Percentiles rank a stretch among this genome's conserved stretches.
phyloP scores from a whole-genome alignment of 2,797 vertebrate genomes.

The Sphenodon punctatus region DNA sequence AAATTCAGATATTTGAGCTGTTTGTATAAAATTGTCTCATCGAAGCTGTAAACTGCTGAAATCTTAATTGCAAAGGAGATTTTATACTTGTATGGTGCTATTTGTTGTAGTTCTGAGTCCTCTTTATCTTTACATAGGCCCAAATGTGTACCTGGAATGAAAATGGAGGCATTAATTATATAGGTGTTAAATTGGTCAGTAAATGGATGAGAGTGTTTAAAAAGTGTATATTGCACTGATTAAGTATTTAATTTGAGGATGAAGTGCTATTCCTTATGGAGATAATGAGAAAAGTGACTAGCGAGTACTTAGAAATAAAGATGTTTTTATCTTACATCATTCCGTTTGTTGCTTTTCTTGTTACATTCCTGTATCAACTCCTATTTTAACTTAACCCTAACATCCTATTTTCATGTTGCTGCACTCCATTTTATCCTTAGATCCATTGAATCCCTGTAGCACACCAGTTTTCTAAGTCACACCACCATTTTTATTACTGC shows the following conservation, averaged over 20 bases:
- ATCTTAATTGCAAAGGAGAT: background rate
- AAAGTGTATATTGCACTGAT: background rate
- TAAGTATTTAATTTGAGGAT: fast-evolving
- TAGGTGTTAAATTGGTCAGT: background rate
- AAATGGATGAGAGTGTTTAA: background rate
- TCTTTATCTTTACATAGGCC: no score
- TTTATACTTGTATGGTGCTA: background rate
- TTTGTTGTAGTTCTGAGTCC: no score
- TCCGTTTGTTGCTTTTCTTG: background rate
- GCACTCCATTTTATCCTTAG: no score
- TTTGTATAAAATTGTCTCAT: background rate
- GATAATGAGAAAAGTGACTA: background rate
- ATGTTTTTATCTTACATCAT: background rate
- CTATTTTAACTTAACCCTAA: no score
- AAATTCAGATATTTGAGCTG: background rate
- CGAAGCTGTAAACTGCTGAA: background rate
- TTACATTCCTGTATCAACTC: no score
- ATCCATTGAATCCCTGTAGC: no score
- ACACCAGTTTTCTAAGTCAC: no score
- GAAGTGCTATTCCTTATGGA: background rate
- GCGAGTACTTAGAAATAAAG: background rate
- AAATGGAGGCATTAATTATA: no score
- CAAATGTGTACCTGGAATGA: no score
- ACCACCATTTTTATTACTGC: background rate
- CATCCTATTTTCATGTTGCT: no score